A percentile compares a stretch with the other conserved stretches of the same genome.
Conservation (phyloP, 2,113 vertebrate genomes). For the Hippocampus barbouri region DNA sequence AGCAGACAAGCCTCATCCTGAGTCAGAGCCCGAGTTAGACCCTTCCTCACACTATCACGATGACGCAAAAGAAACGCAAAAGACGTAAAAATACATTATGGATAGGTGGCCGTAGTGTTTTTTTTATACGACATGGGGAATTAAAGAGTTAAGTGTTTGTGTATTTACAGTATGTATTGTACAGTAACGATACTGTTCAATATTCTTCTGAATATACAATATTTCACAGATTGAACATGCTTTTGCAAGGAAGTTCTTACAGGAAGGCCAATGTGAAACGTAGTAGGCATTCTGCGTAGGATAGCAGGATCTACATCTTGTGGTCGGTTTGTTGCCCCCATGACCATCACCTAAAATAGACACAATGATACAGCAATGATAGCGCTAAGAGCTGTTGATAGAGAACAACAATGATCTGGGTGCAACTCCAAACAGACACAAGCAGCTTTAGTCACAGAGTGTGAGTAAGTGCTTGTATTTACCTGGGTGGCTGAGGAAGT, state of each 20-base stretch:
- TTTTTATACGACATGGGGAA: too few relatives aligned
- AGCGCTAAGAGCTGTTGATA: neutral
- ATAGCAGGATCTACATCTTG: slow-evolving; percentile 79
- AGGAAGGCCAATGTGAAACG: slow-evolving; percentile 73
- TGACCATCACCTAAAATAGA: slow-evolving; percentile 73
- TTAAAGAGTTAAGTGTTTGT: too few relatives aligned
- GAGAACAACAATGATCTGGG: neutral
- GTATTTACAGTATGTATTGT: neutral
- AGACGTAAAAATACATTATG: too few relatives aligned
- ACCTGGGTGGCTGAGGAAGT: slow-evolving; percentile 73
- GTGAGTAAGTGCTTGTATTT: neutral
- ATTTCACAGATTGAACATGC: neutral
- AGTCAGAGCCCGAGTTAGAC: too few relatives aligned
- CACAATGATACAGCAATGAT: neutral
- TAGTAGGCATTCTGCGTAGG: slow-evolving; percentile 73
- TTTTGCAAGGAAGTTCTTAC: slow-evolving; percentile 52
- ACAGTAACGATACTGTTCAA: neutral
- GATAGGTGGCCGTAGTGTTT: too few relatives aligned
- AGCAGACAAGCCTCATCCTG: too few relatives aligned
- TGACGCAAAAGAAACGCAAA: too few relatives aligned
- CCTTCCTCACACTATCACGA: too few relatives aligned
- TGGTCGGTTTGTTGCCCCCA: slow-evolving; percentile 79
- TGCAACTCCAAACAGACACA: neutral
- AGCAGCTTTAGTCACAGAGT: neutral
- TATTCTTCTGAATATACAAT: neutral